phyloP scores from a whole-genome alignment of 2,113 vertebrate species.

The Chamaetylas fuelleborni region DNA sequence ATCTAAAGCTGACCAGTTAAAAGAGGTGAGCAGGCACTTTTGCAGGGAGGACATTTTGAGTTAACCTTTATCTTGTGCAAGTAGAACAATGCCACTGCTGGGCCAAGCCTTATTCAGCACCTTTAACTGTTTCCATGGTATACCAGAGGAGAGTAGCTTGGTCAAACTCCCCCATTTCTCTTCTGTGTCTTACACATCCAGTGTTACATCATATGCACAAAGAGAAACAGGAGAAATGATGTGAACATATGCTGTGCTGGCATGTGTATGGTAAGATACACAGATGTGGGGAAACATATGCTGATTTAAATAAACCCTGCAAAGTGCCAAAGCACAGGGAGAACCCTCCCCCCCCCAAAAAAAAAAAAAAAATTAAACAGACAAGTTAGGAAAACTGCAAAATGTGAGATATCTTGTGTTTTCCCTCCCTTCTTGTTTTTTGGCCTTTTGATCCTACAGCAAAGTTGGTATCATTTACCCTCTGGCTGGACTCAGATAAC shows the following conservation, averaged over 20 bases:
- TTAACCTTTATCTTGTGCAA: background rate
- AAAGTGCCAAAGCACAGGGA: slow-evolving; percentile 25
- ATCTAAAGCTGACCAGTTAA: background rate
- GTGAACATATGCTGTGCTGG: slow-evolving; percentile 14
- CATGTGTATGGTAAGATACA: background rate
- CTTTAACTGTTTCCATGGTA: background rate
- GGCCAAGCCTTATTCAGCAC: background rate
- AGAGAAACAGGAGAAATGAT: background rate
- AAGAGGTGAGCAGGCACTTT: background rate
- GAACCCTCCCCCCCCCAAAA: fast-evolving
- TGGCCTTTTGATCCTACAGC: background rate
- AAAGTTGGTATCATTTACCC: background rate
- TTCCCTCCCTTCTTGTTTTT: background rate
- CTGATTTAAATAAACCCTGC: slow-evolving; percentile 21
- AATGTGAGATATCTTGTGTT: background rate
- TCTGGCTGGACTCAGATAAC: background rate
- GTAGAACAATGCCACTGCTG: background rate
- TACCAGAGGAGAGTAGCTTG: background rate
- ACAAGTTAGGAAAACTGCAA: background rate
- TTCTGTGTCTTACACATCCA: background rate
- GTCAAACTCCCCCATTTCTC: background rate
- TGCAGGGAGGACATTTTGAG: background rate
- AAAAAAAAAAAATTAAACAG: background rate
- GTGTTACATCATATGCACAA: background rate
- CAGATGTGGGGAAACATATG: background rate